Evolutionary conservation across 2,888 invertebrate genomes (phyloP).

Genomic region (Limnephilus lunatus): DNA sequence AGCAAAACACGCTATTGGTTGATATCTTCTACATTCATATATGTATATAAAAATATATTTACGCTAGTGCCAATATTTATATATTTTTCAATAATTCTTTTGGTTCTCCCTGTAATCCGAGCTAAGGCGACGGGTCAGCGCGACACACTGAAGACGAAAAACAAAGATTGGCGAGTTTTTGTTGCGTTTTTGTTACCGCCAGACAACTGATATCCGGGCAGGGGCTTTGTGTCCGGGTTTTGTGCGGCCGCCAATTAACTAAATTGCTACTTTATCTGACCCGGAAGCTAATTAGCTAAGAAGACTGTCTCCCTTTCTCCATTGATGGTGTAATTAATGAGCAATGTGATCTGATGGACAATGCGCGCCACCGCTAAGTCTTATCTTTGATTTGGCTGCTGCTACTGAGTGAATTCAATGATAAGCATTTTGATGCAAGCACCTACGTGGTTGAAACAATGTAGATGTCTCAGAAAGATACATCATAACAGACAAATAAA

Average conservation of each 20-base stretch:
- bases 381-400: background rate
- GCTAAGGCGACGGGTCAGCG: slow-evolving; percentile 23
- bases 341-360: slow-evolving; percentile 15
- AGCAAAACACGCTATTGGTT: too few species aligned
- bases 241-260: slow-evolving; percentile 46
- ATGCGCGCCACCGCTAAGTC: background rate
- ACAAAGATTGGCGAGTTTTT: slow-evolving; percentile 47
- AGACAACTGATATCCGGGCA: slow-evolving; percentile 43
- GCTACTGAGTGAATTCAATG: background rate
- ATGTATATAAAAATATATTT: too few species aligned
- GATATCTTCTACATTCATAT: too few species aligned
- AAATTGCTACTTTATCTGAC: slow-evolving; percentile 44
- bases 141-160: slow-evolving; percentile 19
- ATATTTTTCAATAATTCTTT: background rate
- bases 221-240: slow-evolving; percentile 21
- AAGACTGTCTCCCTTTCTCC: slow-evolving; percentile 8
- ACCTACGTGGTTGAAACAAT: background rate
- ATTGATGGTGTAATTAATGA: slow-evolving; percentile 49
- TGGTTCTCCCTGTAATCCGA: background rate
- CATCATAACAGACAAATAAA: too few species aligned
- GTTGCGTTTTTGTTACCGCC: slow-evolving; percentile 37
- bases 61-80: too few species aligned
- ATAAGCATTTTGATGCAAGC: background rate
- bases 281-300: slow-evolving; percentile 42
- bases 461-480: too few species aligned